Base-by-base conservation (phyloP, 2,797 vertebrate species). In the Echeneis naucrates region DNA sequence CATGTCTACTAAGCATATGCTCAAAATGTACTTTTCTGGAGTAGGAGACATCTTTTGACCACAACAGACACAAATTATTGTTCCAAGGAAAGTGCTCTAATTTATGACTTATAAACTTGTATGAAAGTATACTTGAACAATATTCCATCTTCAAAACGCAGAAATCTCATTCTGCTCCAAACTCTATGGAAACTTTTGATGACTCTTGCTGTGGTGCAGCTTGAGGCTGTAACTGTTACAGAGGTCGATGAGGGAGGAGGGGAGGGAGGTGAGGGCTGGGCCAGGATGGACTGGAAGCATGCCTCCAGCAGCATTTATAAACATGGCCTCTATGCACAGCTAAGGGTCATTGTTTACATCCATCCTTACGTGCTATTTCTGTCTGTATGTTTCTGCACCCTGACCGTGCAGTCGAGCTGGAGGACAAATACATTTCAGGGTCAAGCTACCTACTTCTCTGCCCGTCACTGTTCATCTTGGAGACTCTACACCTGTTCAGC, bases 211-310 rank as follows among this genome's bases (percentile, higher is more conserved):
- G 60, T 8, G 10, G 44, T 72, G 71, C 52, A 42, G 37, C 53
- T 51, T 72, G 65, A 75, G 63, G 67, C 47, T 74, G 37, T 50
- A 35, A 77, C 42, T 81, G 68, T 73, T 68, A 70, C 77, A 78
- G 75, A 69, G 85, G 81, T 78, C 45, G 44, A 21, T 42, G 16
- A 63, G 79, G 62, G 75, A 79, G 72, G 54, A 59, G 67, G 27
- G 30, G 61, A 48, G 57, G 57, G n/a, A n/a, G 51, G 58, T 10
- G 72, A 74, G 84, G 87, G 85, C 75, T 78, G 85, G 89, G 76
- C 83, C 91, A 92, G 93, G 92, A 94, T 92, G 91, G 81, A 84
- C 81, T 80, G 92, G 92, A 94, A 93, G 84, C 87, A 83, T 89
- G 89, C 68, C 78, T 82, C 77, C 74, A 79, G 79, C 78, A 80